A percentile compares a stretch with the other conserved stretches of the same genome.
phyloP scores from a whole-genome alignment of 2,797 vertebrate species.

The Parauchenoglanis punctatus region DNA sequence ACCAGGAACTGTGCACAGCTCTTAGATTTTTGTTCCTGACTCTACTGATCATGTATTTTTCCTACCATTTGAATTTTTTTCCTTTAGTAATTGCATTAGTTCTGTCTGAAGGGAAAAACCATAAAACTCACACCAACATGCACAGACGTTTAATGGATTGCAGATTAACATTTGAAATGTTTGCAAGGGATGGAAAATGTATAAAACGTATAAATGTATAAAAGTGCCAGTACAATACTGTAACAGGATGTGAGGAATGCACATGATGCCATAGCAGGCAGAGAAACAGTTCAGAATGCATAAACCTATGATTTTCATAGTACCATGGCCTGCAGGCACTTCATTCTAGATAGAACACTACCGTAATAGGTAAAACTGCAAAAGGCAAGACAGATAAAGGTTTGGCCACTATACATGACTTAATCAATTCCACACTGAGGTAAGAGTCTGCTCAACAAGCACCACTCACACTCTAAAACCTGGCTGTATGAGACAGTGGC shows the following conservation, averaged over 20 bases:
- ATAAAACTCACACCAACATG: not conserved
- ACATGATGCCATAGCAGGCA: not conserved
- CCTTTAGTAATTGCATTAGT: not conserved
- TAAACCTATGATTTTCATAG: slow-evolving; percentile 26
- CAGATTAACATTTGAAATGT: slow-evolving; percentile 4
- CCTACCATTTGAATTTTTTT: not conserved
- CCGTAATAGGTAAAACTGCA: slow-evolving; percentile 53
- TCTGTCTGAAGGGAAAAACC: slow-evolving; percentile 4
- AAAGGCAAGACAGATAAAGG: slow-evolving; percentile 42
- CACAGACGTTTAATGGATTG: not conserved
- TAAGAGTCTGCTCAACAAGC: slow-evolving; percentile 33
- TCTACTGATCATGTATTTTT: not conserved
- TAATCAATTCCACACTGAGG: slow-evolving; percentile 52
- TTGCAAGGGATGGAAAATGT: slow-evolving; percentile 7
- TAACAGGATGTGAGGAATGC: slow-evolving; percentile 9
- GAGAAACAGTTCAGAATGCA: not conserved
- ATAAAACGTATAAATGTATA: not conserved
- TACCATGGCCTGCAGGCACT: slow-evolving; percentile 7
- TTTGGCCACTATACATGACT: slow-evolving; percentile 40
- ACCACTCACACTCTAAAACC: slow-evolving; percentile 30
- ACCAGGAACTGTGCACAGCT: not conserved
- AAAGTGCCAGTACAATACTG: slow-evolving; percentile 13
- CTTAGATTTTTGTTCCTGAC: not conserved
- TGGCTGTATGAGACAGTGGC: slow-evolving; percentile 21
- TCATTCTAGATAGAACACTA: slow-evolving; percentile 40